Conservation (phyloP, 2,113 vertebrate genomes). For the Ardeotis arabs region DNA sequence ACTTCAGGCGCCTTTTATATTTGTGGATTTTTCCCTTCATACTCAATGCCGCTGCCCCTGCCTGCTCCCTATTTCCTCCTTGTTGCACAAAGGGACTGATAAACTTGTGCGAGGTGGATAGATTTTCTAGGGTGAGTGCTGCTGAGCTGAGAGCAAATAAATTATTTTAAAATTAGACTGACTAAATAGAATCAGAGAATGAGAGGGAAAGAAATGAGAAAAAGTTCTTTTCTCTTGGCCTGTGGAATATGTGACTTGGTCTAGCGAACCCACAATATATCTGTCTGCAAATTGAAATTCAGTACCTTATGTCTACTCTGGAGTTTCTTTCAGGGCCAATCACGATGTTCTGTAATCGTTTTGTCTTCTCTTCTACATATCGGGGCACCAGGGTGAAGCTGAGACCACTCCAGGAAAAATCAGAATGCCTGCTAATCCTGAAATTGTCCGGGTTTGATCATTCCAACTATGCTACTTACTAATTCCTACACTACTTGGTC, state of each 20-base stretch:
- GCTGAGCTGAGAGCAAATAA: background rate
- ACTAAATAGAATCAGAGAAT: background rate
- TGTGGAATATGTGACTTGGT: background rate
- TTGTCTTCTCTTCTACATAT: background rate
- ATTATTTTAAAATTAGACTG: constrained; percentile 39
- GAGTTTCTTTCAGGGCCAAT: background rate
- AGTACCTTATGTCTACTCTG: background rate
- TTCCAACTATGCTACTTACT: background rate
- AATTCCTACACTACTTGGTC: background rate
- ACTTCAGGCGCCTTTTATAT: background rate
- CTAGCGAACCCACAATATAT: background rate
- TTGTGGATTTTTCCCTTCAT: background rate
- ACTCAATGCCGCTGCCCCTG: background rate
- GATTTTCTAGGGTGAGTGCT: background rate
- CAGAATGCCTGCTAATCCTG: background rate
- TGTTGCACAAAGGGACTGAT: background rate
- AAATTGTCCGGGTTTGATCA: background rate
- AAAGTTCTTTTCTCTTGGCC: background rate
- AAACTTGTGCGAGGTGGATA: background rate
- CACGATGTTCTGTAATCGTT: background rate
- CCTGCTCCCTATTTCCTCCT: background rate
- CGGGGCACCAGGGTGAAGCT: background rate
- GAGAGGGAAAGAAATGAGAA: background rate
- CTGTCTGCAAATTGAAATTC: background rate
- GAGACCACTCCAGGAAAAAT: background rate